Base-by-base conservation (phyloP, 2,797 vertebrate species). In the Crenichthys baileyi region DNA sequence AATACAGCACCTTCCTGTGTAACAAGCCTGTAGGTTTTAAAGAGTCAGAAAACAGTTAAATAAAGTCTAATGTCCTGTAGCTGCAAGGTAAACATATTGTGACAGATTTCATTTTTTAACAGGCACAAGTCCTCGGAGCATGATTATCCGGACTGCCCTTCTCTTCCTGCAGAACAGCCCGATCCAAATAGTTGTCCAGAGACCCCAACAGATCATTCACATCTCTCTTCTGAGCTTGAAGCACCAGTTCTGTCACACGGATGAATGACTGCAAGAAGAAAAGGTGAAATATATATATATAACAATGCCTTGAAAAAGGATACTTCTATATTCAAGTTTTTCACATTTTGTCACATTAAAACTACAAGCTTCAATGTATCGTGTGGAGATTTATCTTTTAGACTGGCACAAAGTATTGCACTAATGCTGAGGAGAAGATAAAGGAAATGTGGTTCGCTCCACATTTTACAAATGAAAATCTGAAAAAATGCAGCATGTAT, bases 171-270 rank as follows among this genome's bases (percentile, higher is more conserved):
- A 97, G 90, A 71, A 84, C 93, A 0, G 92, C 91, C 67, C 94
- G 78, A 3, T 95, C 92, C 76, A 97, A 86, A 85, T 96, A 90
- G 0, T 95, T 86, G 65, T 94, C 93, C 79, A 95, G 90, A 1
- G 90, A 94, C 0, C 90, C 92, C 75, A 96, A 88, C 79, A 97
- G 85, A 53, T 91, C 92, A 0, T 97, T 96, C 86, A 97, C 91
- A 31, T 98, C 96, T 85, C 95, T 97, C 90, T 94, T 96, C 70
- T 97, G 96, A n/a, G 97, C 96, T 92, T 96, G 95, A 84, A 99
- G 95, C 86, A 98, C 97, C 94, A 98, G 94, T 90, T 98, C 96
- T 0, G 97, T 96, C 89, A 97, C 85, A 24, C 96, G 95, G 0
- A 95, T 97, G 88, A 99, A 98, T 20, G 97, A 95, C 97, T 99